Evolutionary conservation across 2,888 invertebrate genomes (phyloP), one percentile per base, ranked within the genome.

Genomic region (Micoletzkya japonica): DNA sequence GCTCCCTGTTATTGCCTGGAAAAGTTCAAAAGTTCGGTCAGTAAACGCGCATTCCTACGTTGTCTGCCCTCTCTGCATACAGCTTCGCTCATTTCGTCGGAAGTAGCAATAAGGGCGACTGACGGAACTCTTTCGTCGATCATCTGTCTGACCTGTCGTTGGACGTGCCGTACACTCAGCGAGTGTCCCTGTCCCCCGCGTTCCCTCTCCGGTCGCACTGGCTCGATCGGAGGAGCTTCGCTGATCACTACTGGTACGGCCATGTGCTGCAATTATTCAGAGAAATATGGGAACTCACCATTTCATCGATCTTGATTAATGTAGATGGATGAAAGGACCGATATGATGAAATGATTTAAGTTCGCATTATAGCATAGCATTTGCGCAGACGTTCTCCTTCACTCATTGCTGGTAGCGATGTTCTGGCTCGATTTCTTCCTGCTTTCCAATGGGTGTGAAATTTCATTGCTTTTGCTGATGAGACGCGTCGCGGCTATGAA

Each of bases 181-280:
- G 32, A 28, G 37, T 54, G 52, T 14, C 10, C 20, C 44, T 44
- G 20, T 54, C 54, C 54, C 54, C 7, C 28, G 36, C 20, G 3
- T 30, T 32, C 39, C 26, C n/a, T 26, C 7, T 6, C 39, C 7
- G 44, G 14, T 32, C 50, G 50, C 28, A 60, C 34, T 1, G 71
- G 64, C 4, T 70, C 52, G 24, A 72, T 60, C 0, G 73, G 70
- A 1, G 72, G 74, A n/a, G 75, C 73, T 28, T 76, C 76, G 20
- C 72, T 72, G 20, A 76, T 73, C 26, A 74, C 72, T 0, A 74
- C 54, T 6, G 64, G 64, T 4, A 63, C 50, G 24, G 32, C 50
- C 32, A n/a, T 50, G 10, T 63, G 50, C 26, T 37, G 44, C n/a
- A 32, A 34, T 4, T 17, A 20, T 17, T 7, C 37, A 28, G 10